Base-by-base conservation (phyloP, 1,140 invertebrate species). In the Drosophila tristis region DNA sequence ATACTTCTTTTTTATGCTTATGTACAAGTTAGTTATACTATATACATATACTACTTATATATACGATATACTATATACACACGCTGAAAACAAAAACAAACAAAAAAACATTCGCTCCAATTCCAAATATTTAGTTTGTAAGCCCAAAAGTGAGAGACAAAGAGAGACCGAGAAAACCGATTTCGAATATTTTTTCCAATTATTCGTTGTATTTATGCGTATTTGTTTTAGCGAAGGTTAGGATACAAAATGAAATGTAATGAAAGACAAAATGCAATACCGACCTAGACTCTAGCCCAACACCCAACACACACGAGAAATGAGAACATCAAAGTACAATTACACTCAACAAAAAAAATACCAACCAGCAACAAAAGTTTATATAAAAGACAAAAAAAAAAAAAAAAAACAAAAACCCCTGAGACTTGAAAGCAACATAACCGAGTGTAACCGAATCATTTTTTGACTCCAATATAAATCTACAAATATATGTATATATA, bases 101-200 rank as follows among this genome's bases (percentile, higher is more conserved):
- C 1, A 25, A 62, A 55, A 71, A 67, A 80, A 79, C 78, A 84
- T 89, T 89, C 80, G 85, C 84, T 89, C 80, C 80, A 80, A 89
- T 89, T 89, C 84, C 84, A 89, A 89, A 89, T 84, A 89, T 78
- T 74, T 85, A 89, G 84, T 90, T 78, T 45, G 26, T 80, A 80
- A 89, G 80, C 56, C 53, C 44, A 67, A 66, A 44, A 61, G 54
- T 76, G 29, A 54, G 20, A 66, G 15, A 51, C 48, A 29, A 16
- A 76, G 39, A 53, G 20, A 66, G 15, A 50, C n/a, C n/a, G 59
- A 29, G 13, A 44, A 45, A 70, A 47, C 11, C 16, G 51, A 61
- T 75, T 78, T 71, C 63, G 59, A 62, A 73, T 68, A 74, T 78
- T 67, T 67, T 82, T 78, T 53, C 64, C 64, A 65, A 45, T 29